phyloP scores from a whole-genome alignment of 2,888 invertebrate genomes.

The Tethea ocularis region DNA sequence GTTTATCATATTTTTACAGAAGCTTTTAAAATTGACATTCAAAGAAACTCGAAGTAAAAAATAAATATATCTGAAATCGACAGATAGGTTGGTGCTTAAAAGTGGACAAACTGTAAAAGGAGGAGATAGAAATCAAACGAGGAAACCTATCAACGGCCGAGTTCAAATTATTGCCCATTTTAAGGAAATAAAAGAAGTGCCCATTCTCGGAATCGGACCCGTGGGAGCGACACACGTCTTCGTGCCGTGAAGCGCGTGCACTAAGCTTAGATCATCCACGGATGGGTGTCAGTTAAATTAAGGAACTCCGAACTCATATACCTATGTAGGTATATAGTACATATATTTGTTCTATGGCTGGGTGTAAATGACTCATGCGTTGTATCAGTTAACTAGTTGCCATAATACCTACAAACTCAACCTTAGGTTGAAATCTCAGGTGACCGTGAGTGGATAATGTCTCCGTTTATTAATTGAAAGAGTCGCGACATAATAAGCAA shows the following conservation, averaged over 20 bases:
- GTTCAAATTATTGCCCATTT: constrained; percentile 15
- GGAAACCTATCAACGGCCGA: constrained; percentile 22
- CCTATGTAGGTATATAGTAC: too few relatives aligned
- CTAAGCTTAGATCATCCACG: not conserved
- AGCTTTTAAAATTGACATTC: not conserved
- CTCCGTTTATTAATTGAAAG: too few relatives aligned
- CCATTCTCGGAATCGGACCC: constrained; percentile 41
- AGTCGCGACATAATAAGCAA: not conserved
- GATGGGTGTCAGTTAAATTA: too few relatives aligned
- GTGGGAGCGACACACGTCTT: constrained; percentile 30
- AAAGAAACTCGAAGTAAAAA: not conserved
- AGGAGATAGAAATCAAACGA: constrained; percentile 15
- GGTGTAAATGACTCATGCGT: too few relatives aligned
- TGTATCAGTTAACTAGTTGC: too few relatives aligned
- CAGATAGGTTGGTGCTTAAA: not conserved
- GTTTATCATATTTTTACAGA: too few relatives aligned
- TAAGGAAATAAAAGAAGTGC: constrained; percentile 32
- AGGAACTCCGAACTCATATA: too few relatives aligned
- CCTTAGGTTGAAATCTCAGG: too few relatives aligned
- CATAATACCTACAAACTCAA: too few relatives aligned
- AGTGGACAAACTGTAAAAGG: not conserved
- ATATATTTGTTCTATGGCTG: not conserved
- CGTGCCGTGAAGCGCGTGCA: constrained; percentile 14
- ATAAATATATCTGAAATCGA: not conserved
- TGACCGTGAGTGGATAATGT: too few relatives aligned